Percentiles rank a stretch among this genome's conserved stretches.
phyloP scores from a whole-genome alignment of 2,888 invertebrate genomes.

The Ophonus ardosiacus region DNA sequence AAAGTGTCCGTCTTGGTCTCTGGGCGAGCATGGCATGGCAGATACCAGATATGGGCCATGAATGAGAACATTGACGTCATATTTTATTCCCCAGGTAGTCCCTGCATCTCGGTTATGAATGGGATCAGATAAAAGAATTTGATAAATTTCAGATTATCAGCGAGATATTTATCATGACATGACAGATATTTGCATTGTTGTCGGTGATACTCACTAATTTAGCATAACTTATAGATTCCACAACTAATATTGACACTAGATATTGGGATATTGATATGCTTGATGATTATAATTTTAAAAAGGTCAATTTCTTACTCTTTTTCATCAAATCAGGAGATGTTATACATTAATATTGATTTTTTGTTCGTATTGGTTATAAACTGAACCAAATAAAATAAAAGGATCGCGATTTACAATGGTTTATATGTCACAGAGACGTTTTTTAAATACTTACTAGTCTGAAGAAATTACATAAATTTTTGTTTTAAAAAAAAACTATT shows the following conservation, averaged over 20 bases:
- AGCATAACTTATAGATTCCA: background rate
- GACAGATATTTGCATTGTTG: constrained; percentile 42
- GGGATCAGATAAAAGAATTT: constrained; percentile 38
- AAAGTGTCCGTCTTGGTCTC: constrained; percentile 7
- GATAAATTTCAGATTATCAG: constrained; percentile 36
- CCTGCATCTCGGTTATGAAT: constrained; percentile 14
- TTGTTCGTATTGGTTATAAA: too few relatives aligned
- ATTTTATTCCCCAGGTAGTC: constrained; percentile 37
- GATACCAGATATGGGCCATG: constrained; percentile 13
- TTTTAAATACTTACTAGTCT: too few relatives aligned
- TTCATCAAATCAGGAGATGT: too few relatives aligned
- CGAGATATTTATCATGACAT: constrained; percentile 27
- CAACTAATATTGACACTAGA: constrained; percentile 24
- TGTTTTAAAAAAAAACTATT: too few relatives aligned
- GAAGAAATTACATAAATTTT: too few relatives aligned
- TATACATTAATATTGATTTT: too few relatives aligned
- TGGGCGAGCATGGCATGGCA: background rate
- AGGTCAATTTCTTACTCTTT: background rate
- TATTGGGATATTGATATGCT: background rate
- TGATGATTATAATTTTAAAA: background rate
- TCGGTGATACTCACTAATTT: constrained; percentile 16
- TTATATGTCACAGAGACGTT: too few relatives aligned
- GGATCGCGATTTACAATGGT: too few relatives aligned
- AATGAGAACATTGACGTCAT: constrained; percentile 31
- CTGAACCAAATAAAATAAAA: too few relatives aligned